These are phyloP conservation scores for Scomber scombrus DNA, from an alignment of 2,113 vertebrate genomes.

Conservation along the genomic window DNA sequence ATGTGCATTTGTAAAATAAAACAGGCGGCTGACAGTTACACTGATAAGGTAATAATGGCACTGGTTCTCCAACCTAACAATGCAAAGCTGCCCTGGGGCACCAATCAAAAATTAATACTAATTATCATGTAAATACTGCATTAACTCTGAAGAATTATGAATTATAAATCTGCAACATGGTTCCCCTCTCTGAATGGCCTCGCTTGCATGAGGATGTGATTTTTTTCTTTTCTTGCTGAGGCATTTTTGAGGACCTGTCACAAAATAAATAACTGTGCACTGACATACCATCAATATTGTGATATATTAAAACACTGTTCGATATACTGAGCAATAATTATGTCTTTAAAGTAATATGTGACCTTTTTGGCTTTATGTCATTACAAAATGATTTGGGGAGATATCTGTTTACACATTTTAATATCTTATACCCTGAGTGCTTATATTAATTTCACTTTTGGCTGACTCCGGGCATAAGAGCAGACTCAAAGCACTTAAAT, in stretches of 20 bases:
- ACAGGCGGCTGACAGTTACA: slow-evolving; percentile 82
- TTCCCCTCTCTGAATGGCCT: slow-evolving; percentile 77
- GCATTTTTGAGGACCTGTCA: slow-evolving; percentile 35
- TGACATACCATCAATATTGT: slow-evolving; percentile 32
- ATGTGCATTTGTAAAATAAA: slow-evolving; percentile 83
- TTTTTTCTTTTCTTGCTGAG: slow-evolving; percentile 31
- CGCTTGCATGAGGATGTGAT: slow-evolving; percentile 63
- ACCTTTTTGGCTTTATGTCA: background rate
- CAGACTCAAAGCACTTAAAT: slow-evolving; percentile 56
- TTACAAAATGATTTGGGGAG: background rate
- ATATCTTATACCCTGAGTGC: slow-evolving; percentile 31
- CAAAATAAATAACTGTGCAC: slow-evolving; percentile 51
- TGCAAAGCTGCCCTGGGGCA: slow-evolving; percentile 76
- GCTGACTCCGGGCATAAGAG: slow-evolving; percentile 32
- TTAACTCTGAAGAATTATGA: slow-evolving; percentile 82
- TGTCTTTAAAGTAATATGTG: background rate
- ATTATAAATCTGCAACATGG: slow-evolving; percentile 84
- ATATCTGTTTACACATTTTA: slow-evolving; percentile 25
- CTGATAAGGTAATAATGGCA: slow-evolving; percentile 80
- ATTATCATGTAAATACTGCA: slow-evolving; percentile 86
- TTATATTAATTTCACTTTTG: slow-evolving; percentile 40
- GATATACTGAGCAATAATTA: background rate
- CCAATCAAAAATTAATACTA: slow-evolving; percentile 86
- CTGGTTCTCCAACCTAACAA: slow-evolving; percentile 71
- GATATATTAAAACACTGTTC: background rate